Evolutionary conservation across 1,140 invertebrate species (phyloP), one percentile per base, ranked within the genome.

Genomic region (Philaenus spumarius): DNA sequence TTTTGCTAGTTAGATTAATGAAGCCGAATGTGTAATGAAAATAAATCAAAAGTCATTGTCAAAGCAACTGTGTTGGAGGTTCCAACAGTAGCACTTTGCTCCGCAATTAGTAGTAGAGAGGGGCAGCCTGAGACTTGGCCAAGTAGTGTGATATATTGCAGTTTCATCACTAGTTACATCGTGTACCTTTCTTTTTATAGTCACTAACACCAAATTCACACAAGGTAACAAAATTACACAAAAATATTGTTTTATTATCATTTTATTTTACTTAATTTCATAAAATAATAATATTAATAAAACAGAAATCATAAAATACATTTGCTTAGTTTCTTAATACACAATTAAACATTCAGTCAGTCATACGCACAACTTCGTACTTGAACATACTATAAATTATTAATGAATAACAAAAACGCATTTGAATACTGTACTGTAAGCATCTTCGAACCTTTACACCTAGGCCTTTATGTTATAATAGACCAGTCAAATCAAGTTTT

Each of bases 251-350:
- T 50, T 50, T 50, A 50, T 50, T 50, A 50, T 26, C 47, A 30
- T 23, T 50, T 50, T 50, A 50, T 26, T 50, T 50, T 50, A 50
- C 23, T 50, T 30, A n/a, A 50, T 30, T 30, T 50, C 47, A 50
- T 50, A 50, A 50, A 50, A 50, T 50, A 50, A 50, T 50, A 50
- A 30, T 50, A 50, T 30, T 50, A n/a, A n/a, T n/a, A 50, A 50
- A 50, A 50, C 47, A 50, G 15, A 30, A 50, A 50, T 50, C 47
- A 50, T 50, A 50, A 50, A 50, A 50, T 50, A 50, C 47, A 50
- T 30, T 30, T 30, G 26, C 26, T 30, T 30, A 30, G 26, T 50
- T 50, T 50, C 30, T 26, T 30, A 12, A 30, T 26, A 23, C 30
- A 26, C 47, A 34, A 30, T 50, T 26, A 50, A 23, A 30, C 47